Evolutionary conservation across 1,140 invertebrate species (phyloP).

Genomic region (Formica selysi): DNA sequence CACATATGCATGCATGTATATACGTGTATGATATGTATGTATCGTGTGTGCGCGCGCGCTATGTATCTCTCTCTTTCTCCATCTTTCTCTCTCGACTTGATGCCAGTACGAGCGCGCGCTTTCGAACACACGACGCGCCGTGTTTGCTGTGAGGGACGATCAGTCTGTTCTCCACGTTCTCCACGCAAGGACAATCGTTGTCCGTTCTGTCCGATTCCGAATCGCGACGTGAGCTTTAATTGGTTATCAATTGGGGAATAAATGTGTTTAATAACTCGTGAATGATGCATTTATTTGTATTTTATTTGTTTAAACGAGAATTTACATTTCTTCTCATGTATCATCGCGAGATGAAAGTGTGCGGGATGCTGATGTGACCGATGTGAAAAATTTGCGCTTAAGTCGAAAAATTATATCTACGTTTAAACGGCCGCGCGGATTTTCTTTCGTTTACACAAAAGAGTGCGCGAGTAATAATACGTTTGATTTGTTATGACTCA

Average conservation of each 20-base stretch:
- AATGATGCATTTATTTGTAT: neutral
- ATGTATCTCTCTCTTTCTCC: slow-evolving; percentile 41
- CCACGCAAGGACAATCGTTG: slow-evolving; percentile 70
- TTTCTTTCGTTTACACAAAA: slow-evolving; percentile 27
- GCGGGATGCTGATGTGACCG: slow-evolving; percentile 11
- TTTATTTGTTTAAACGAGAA: neutral
- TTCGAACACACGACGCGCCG: slow-evolving; percentile 73
- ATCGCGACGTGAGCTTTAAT: slow-evolving; percentile 42
- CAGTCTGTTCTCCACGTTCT: slow-evolving; percentile 77
- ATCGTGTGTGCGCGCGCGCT: neutral
- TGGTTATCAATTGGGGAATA: neutral
- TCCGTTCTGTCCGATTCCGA: slow-evolving; percentile 46
- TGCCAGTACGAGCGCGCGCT: slow-evolving; percentile 75
- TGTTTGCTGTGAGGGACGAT: slow-evolving; percentile 69
- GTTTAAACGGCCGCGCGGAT: neutral
- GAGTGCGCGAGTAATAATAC: slow-evolving; percentile 62
- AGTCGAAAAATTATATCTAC: neutral
- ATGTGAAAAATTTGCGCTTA: slow-evolving; percentile 20
- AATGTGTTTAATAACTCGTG: neutral
- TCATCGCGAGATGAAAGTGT: slow-evolving; percentile 8
- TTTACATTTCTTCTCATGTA: neutral
- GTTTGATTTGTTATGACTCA: slow-evolving; percentile 66
- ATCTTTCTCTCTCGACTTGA: slow-evolving; percentile 69
- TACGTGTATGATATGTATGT: too few relatives aligned
- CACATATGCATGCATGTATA: neutral